phyloP scores from a whole-genome alignment of 2,888 invertebrate species.

The Hipparchia sbordonii region DNA sequence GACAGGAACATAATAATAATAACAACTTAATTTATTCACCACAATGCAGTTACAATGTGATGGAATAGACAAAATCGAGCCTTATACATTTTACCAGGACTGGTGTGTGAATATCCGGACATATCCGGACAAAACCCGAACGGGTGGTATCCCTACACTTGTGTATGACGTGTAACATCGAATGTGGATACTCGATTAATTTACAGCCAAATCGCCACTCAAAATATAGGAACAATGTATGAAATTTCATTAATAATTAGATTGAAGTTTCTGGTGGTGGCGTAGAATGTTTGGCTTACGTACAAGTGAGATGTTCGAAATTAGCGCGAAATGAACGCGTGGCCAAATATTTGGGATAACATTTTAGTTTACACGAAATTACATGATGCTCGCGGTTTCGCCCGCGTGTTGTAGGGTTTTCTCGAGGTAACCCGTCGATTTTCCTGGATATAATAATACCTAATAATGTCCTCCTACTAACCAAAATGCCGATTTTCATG shows the following conservation, averaged over 20 bases:
- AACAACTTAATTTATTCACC: too few relatives aligned
- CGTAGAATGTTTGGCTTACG: conserved; percentile 23
- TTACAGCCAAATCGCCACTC: conserved; percentile 56
- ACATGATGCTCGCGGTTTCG: background rate
- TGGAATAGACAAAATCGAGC: too few relatives aligned
- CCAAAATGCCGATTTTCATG: too few relatives aligned
- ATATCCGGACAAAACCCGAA: background rate
- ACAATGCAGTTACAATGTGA: too few relatives aligned
- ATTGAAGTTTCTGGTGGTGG: conserved; percentile 38
- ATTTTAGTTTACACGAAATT: conserved; percentile 8
- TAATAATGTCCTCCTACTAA: too few relatives aligned
- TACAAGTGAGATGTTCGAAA: conserved; percentile 12
- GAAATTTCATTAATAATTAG: conserved; percentile 46
- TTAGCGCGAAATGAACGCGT: conserved; percentile 18
- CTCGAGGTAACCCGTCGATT: too few relatives aligned
- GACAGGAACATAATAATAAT: too few relatives aligned
- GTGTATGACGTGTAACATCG: conserved; percentile 41
- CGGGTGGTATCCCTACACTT: conserved; percentile 29
- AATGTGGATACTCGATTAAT: conserved; percentile 54
- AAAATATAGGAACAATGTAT: conserved; percentile 53
- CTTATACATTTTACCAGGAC: too few relatives aligned
- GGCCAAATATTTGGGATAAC: conserved; percentile 25
- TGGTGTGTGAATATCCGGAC: too few relatives aligned
- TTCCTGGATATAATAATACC: too few relatives aligned
- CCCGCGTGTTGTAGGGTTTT: too few relatives aligned